Evolutionary conservation across 2,113 vertebrate species (phyloP), one percentile per base, ranked within the genome.

Genomic region (Theristicus caerulescens): DNA sequence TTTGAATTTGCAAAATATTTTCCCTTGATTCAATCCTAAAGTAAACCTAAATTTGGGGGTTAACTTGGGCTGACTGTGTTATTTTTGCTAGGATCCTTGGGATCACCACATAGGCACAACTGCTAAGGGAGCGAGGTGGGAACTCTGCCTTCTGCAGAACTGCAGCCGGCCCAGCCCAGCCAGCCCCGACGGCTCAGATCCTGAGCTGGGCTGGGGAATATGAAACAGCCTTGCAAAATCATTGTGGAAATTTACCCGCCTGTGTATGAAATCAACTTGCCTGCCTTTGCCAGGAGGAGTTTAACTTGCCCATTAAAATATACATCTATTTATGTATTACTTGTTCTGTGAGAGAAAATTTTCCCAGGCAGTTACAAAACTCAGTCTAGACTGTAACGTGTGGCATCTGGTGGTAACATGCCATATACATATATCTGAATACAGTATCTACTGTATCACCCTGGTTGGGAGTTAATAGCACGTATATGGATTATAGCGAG

Each of bases 291-390:
- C 96, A 96, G 95, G 92, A 97, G 96, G 96, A 96, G 95, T 96
- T 95, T 96, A 94, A 90, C 94, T 96, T 91, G 94, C 87, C 95
- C 95, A 96, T 97, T 95, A 95, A 97, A 97, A 97, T 97, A 94
- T 90, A 95, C 85, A 91, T 97, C 96, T 96, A 93, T 96, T 96
- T 97, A 96, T 94, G 89, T 93, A 96, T 96, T 97, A 96, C 94
- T 96, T 83, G 87, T 95, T 96, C 94, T 82, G 95, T 95, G 94
- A 97, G 96, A 88, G 97, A 96, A 87, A 47, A 94, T 97, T 96
- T 96, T 97, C 95, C 97, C 97, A 97, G 97, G 96, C 94, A 80
- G 94, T 96, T 97, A 93, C 95, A 96, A 96, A 95, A 93, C 94
- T 95, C 94, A 89, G 94, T 97, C 95, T 97, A 97, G 96, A 97